Conservation (phyloP, 1,140 invertebrate species). For the Drosophila setifemur region DNA sequence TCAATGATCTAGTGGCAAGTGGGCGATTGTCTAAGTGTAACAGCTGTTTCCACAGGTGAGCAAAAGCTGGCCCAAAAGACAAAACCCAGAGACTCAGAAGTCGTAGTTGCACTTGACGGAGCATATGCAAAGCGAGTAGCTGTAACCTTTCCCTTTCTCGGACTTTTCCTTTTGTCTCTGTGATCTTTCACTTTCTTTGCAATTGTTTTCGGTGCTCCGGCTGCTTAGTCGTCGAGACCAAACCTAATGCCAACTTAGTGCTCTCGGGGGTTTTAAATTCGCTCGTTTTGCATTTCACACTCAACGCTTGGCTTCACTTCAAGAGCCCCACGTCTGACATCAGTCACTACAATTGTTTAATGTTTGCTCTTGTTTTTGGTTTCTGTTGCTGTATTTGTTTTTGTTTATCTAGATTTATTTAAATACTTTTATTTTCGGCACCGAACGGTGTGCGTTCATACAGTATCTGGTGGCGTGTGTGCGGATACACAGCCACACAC, state of each 20-base stretch:
- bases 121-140: constrained; percentile 17
- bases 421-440: constrained; percentile 54
- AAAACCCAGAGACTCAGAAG: no score
- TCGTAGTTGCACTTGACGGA: constrained; percentile 52
- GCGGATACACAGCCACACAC: not conserved
- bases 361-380: constrained; percentile 36
- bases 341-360: constrained; percentile 45
- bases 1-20: constrained; percentile 56
- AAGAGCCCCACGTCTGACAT: constrained; percentile 46
- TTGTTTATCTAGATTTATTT: constrained; percentile 36
- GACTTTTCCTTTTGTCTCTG: constrained; percentile 35
- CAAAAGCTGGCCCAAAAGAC: not conserved
- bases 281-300: constrained; percentile 64
- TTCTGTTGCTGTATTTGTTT: no score
- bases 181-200: constrained; percentile 72
- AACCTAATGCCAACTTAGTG: constrained; percentile 35
- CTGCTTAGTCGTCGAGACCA: constrained; percentile 54
- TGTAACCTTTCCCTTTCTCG: constrained; percentile 58
- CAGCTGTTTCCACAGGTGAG: constrained; percentile 50
- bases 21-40: constrained; percentile 38
- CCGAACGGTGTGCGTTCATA: constrained; percentile 12
- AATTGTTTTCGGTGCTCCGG: constrained; percentile 63
- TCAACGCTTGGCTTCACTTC: constrained; percentile 70
- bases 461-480: constrained; percentile 2
- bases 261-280: constrained; percentile 35